Percentiles rank a stretch among this genome's conserved stretches.
Conservation (phyloP, 2,888 invertebrate species). For the Himalopsyche kuldschensis region DNA sequence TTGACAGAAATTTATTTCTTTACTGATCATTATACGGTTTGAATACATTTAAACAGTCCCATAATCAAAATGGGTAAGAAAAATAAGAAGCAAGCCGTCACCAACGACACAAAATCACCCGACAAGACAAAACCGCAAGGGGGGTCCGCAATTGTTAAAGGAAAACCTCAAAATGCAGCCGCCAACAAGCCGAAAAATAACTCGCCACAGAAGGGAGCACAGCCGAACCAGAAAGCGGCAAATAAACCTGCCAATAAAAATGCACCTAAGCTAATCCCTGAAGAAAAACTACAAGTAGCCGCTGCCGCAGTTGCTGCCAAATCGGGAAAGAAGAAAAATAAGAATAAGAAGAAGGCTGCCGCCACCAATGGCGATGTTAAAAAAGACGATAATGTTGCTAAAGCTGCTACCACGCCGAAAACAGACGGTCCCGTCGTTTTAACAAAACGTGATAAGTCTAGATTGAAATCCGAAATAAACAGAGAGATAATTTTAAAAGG, state of each 20-base stretch:
- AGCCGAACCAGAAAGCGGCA: not conserved
- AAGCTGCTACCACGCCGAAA: not conserved
- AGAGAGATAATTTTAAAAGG: constrained; percentile 34
- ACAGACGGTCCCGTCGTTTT: not conserved
- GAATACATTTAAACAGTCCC: no score
- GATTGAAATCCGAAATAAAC: constrained; percentile 28
- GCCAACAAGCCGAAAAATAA: not conserved
- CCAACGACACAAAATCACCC: not conserved
- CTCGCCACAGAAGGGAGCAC: not conserved
- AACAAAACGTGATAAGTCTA: constrained; percentile 9
- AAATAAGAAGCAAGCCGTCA: constrained; percentile 14
- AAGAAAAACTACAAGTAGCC: constrained; percentile 8
- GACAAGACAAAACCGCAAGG: constrained; percentile 23
- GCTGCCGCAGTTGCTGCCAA: not conserved
- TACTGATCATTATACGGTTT: not conserved
- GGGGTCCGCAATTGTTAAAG: constrained; percentile 21
- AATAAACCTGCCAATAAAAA: not conserved
- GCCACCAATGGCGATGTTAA: not conserved
- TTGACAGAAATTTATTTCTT: not conserved
- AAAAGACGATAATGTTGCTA: not conserved
- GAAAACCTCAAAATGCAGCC: not conserved
- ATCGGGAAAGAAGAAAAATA: constrained; percentile 7
- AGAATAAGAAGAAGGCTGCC: constrained; percentile 3
- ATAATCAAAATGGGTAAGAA: constrained; percentile 34
- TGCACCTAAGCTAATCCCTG: not conserved